A percentile compares a stretch with the other conserved stretches of the same genome.
Conservation (phyloP, 1,140 invertebrate genomes). For the Scaptomyza montana region DNA sequence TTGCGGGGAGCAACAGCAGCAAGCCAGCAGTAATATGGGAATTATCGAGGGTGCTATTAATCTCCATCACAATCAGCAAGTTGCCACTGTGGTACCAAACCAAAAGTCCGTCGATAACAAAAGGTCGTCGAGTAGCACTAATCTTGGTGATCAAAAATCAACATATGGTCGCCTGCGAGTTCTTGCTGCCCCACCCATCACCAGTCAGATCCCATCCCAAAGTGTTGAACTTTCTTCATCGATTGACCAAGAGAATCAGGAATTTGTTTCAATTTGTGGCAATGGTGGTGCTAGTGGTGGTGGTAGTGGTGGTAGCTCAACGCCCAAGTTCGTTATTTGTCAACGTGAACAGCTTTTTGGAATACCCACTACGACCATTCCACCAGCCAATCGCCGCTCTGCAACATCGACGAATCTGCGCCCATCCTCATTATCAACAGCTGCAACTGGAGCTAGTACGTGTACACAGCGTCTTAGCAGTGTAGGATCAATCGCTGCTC, state of each 20-base stretch:
- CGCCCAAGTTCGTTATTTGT: constrained; percentile 24
- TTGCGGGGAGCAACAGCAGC: constrained; percentile 10
- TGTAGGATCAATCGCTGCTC: constrained; percentile 36
- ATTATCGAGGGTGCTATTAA: neutral
- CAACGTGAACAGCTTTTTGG: constrained; percentile 45
- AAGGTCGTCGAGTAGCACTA: constrained; percentile 16
- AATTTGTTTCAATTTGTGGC: neutral
- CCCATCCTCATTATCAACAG: constrained; percentile 83
- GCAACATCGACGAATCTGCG: constrained; percentile 69
- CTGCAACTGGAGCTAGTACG: constrained; percentile 66
- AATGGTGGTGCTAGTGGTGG: neutral
- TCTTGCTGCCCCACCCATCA: constrained; percentile 85
- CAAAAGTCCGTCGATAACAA: constrained; percentile 40
- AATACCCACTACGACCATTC: constrained; percentile 24
- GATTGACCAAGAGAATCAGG: constrained; percentile 28
- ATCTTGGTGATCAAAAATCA: constrained; percentile 70
- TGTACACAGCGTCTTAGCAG: constrained; percentile 83
- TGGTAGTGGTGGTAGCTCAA: constrained; percentile 1
- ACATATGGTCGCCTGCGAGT: constrained; percentile 87
- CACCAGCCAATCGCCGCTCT: constrained; percentile 62
- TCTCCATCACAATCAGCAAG: constrained; percentile 9
- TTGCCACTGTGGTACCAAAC: constrained; percentile 3
- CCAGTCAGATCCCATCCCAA: neutral
- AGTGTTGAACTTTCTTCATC: constrained; percentile 15
- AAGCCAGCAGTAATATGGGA: constrained; percentile 15